phyloP scores from a whole-genome alignment of 2,888 invertebrate genomes.

The Philonicus albiceps region DNA sequence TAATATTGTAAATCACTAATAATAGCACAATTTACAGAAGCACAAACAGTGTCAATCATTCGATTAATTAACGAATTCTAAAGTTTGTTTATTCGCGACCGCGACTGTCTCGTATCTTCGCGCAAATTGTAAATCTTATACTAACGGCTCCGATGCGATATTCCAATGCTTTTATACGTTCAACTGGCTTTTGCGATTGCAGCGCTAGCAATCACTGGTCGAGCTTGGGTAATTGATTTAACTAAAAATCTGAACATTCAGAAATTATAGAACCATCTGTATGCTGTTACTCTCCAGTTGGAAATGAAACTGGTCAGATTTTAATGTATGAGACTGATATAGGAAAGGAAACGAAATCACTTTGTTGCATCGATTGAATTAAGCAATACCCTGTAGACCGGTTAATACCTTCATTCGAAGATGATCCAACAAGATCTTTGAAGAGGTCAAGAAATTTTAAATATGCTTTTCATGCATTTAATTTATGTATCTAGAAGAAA shows the following conservation, averaged over 20 bases:
- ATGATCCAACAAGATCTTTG: neutral
- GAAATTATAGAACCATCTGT: neutral
- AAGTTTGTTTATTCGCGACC: neutral
- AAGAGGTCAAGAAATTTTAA: neutral
- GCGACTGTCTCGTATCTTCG: neutral
- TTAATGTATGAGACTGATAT: neutral
- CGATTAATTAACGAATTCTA: neutral
- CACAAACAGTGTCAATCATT: neutral
- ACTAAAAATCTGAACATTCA: neutral
- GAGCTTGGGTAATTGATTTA: neutral
- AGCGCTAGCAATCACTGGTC: neutral
- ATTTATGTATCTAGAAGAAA: neutral
- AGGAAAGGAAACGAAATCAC: neutral
- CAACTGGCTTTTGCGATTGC: neutral
- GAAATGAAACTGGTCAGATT: neutral
- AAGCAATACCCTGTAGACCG: neutral
- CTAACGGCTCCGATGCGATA: neutral
- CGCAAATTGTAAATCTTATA: neutral
- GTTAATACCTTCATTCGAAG: neutral
- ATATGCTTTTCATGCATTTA: neutral
- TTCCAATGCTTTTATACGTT: slow-evolving; percentile 3
- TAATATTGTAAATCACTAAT: neutral
- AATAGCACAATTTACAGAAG: neutral
- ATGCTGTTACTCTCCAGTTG: neutral
- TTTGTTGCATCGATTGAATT: neutral